These are phyloP conservation scores for Monochamus saltuarius DNA, from an alignment of 1,140 invertebrate species.

Conservation along the genomic window DNA sequence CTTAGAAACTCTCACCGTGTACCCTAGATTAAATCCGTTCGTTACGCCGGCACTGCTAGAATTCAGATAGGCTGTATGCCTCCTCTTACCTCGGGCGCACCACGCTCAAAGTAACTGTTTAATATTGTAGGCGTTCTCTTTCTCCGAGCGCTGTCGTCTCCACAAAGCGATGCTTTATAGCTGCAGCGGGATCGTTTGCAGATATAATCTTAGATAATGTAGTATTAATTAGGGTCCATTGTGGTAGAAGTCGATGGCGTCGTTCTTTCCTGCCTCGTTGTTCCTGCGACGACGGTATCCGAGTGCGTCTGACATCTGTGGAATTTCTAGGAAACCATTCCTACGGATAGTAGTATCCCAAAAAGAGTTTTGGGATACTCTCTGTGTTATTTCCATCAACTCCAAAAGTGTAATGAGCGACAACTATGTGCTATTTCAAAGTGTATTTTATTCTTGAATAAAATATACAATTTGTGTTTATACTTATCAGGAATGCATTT, in stretches of 20 bases:
- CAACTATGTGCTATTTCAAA: no score
- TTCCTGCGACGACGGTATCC: no score
- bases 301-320: no score
- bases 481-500: no score
- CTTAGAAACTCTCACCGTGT: no score
- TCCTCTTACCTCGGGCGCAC: neutral
- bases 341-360: neutral
- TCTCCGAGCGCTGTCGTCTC: neutral
- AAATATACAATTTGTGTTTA: no score
- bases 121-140: neutral
- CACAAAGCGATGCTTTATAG: neutral
- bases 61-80: no score
- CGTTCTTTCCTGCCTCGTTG: neutral
- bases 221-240: constrained; percentile 8
- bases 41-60: no score
- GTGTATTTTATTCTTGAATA: no score
- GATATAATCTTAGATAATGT: constrained; percentile 6
- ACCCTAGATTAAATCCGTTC: no score
- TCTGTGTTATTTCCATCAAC: neutral
- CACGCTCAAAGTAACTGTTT: neutral
- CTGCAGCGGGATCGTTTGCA: constrained; percentile 1
- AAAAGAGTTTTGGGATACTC: neutral
- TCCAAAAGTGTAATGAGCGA: neutral
- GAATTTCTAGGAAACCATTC: no score
- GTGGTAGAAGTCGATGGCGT: constrained; percentile 1